These are phyloP conservation scores for Oostethus manadensis DNA, from an alignment of 2,113 vertebrate genomes.

Conservation along the genomic window DNA sequence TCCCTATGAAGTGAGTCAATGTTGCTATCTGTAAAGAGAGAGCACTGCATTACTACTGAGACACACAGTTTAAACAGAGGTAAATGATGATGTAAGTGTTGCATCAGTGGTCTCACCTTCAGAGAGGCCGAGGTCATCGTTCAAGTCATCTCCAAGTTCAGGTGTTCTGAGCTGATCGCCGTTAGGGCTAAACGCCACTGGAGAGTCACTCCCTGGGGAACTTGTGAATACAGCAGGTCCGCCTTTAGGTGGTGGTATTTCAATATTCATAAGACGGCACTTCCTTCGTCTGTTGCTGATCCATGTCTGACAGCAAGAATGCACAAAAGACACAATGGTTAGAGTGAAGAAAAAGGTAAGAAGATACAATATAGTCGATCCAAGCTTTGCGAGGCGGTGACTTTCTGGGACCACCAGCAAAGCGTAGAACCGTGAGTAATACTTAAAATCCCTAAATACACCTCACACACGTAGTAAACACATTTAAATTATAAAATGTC, in stretches of 20 bases:
- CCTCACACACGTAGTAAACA: too few species aligned
- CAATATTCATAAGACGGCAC: slow-evolving; percentile 97
- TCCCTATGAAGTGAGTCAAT: slow-evolving; percentile 76
- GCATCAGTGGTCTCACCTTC: slow-evolving; percentile 72
- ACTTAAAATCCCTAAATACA: too few species aligned
- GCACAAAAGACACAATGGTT: background rate
- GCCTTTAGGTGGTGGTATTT: slow-evolving; percentile 91
- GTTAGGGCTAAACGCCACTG: slow-evolving; percentile 75
- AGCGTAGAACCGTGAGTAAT: too few species aligned
- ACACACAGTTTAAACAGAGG: background rate
- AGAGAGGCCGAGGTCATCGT: slow-evolving; percentile 85
- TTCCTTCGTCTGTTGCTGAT: slow-evolving; percentile 97
- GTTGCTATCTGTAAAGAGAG: slow-evolving; percentile 77
- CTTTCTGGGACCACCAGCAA: too few species aligned
- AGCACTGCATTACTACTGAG: slow-evolving; percentile 23
- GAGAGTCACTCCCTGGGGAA: slow-evolving; percentile 74
- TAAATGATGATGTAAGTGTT: background rate
- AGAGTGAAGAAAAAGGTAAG: too few species aligned
- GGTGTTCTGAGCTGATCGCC: slow-evolving; percentile 71
- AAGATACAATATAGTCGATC: too few species aligned
- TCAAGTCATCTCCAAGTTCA: slow-evolving; percentile 84
- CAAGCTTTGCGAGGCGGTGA: too few species aligned
- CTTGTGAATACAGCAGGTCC: slow-evolving; percentile 88
- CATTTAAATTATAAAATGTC: too few species aligned
- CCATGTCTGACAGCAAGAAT: slow-evolving; percentile 82